These are phyloP conservation scores for Hydroisotoma schaefferi DNA, from an alignment of 2,888 invertebrate species.

Conservation along the genomic window DNA sequence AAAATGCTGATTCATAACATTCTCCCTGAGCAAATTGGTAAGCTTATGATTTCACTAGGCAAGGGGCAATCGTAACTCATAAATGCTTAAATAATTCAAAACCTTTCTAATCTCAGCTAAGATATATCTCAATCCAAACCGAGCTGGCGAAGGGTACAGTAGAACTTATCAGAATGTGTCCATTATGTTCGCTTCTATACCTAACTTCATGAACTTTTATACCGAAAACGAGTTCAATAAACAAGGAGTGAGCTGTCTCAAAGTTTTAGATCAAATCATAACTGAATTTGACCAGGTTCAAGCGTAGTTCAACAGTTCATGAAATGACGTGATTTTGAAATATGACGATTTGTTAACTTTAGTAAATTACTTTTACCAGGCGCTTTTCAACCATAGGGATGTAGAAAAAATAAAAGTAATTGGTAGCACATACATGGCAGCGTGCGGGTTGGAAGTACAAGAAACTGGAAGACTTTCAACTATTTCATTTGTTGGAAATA, in stretches of 20 bases:
- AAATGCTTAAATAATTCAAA: not conserved
- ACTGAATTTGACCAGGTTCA: slow-evolving; percentile 91
- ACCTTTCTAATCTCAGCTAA: slow-evolving; percentile 60
- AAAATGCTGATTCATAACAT: slow-evolving; percentile 87
- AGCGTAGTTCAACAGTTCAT: not conserved
- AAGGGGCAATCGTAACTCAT: not conserved
- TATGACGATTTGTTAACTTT: too few species aligned
- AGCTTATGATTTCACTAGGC: not conserved
- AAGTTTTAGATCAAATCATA: slow-evolving; percentile 83
- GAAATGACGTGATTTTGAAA: not conserved
- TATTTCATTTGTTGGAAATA: slow-evolving; percentile 39
- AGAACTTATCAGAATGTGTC: slow-evolving; percentile 84
- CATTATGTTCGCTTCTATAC: slow-evolving; percentile 91
- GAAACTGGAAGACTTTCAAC: slow-evolving; percentile 60
- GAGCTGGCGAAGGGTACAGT: slow-evolving; percentile 67
- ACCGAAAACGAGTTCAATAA: slow-evolving; percentile 59
- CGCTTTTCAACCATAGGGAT: slow-evolving; percentile 63
- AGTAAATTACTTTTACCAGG: slow-evolving; percentile 54
- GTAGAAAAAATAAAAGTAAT: slow-evolving; percentile 97
- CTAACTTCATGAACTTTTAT: slow-evolving; percentile 69
- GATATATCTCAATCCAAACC: slow-evolving; percentile 68
- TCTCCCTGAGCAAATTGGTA: slow-evolving; percentile 86
- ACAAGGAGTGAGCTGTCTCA: slow-evolving; percentile 61
- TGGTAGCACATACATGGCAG: slow-evolving; percentile 96
- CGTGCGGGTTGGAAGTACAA: slow-evolving; percentile 78